A percentile compares a stretch with the other conserved stretches of the same genome.
phyloP scores from a whole-genome alignment of 2,888 invertebrate genomes.

The Ptychoptera albimana region DNA sequence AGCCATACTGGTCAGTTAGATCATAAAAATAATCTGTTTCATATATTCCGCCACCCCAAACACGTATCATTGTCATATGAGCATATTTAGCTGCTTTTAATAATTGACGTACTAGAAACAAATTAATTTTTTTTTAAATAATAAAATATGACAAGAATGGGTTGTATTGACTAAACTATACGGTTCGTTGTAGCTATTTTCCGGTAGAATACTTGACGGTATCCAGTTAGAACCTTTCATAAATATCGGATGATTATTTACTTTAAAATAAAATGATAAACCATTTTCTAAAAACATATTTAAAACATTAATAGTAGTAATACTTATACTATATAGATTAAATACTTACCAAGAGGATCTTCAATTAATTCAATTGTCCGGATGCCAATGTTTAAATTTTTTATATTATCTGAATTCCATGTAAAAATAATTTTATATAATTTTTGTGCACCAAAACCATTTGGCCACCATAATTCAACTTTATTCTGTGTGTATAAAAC shows the following conservation, averaged over 20 bases:
- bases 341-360: slow-evolving; percentile 36
- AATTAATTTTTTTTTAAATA: neutral
- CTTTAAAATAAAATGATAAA: slow-evolving; percentile 67
- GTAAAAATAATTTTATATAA: slow-evolving; percentile 52
- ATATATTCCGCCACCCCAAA: slow-evolving; percentile 98
- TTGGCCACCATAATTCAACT: slow-evolving; percentile 84
- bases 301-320: neutral
- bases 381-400: slow-evolving; percentile 62
- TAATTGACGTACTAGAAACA: slow-evolving; percentile 37
- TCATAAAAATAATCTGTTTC: slow-evolving; percentile 83
- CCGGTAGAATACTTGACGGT: slow-evolving; percentile 72
- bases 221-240: slow-evolving; percentile 94
- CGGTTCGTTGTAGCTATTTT: slow-evolving; percentile 37
- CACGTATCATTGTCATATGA: slow-evolving; percentile 86
- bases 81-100: slow-evolving; percentile 53
- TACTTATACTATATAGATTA: too few species aligned
- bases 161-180: neutral
- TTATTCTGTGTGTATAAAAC: slow-evolving; percentile 28
- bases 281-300: slow-evolving; percentile 35
- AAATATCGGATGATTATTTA: slow-evolving; percentile 78
- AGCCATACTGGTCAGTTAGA: slow-evolving; percentile 72
- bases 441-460: slow-evolving; percentile 68
- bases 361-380: slow-evolving; percentile 72
- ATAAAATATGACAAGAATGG: neutral
- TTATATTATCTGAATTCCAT: slow-evolving; percentile 26